Percentiles rank a stretch among this genome's conserved stretches.
Conservation (phyloP, 2,888 invertebrate species). For the Mythimna loreyi region DNA sequence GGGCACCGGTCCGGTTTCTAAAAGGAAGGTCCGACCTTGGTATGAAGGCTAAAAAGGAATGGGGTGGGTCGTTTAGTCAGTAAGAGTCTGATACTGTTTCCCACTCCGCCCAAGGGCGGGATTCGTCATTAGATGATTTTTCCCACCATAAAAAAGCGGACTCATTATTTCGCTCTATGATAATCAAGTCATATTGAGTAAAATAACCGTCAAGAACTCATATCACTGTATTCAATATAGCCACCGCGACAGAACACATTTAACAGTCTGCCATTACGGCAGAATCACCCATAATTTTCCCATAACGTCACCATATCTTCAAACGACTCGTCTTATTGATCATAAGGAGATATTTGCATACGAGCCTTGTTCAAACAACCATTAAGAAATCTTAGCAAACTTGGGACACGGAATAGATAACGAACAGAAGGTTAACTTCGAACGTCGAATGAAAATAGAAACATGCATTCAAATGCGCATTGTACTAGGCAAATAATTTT, state of each 20-base stretch:
- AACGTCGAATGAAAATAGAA: background rate
- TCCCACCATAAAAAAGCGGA: background rate
- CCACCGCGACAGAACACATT: slow-evolving; percentile 5
- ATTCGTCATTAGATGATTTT: too few relatives aligned
- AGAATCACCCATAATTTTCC: slow-evolving; percentile 43
- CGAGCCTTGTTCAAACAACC: slow-evolving; percentile 49
- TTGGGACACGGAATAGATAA: background rate
- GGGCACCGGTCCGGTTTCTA: too few relatives aligned
- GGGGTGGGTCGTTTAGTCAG: too few relatives aligned
- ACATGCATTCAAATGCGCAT: too few relatives aligned
- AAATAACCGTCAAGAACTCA: slow-evolving; percentile 21
- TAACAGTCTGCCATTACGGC: slow-evolving; percentile 38
- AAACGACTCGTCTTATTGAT: slow-evolving; percentile 53
- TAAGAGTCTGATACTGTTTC: too few relatives aligned
- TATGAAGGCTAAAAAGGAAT: too few relatives aligned
- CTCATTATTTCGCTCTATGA: background rate
- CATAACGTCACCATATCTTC: slow-evolving; percentile 40
- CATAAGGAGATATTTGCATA: slow-evolving; percentile 57
- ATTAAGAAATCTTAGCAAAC: slow-evolving; percentile 51
- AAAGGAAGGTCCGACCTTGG: too few relatives aligned
- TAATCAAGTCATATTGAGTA: background rate
- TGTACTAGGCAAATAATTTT: too few relatives aligned
- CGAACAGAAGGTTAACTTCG: background rate
- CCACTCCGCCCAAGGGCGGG: too few relatives aligned
- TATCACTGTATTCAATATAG: slow-evolving; percentile 19